Conservation (phyloP, 2,888 invertebrate genomes). For the Rhodophaea formosa region DNA sequence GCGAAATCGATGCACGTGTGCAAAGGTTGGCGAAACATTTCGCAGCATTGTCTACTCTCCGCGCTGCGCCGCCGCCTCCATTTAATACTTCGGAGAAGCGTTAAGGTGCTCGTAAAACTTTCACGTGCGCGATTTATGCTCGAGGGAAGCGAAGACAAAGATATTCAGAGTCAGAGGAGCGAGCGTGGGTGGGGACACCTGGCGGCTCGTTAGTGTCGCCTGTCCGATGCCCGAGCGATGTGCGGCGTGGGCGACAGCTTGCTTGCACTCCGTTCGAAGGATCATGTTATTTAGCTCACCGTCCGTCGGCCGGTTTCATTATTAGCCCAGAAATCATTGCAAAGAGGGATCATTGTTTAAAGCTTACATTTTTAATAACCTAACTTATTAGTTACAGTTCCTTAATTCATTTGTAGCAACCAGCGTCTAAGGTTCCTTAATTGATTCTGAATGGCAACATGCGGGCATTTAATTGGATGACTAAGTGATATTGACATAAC, state of each 20-base stretch:
- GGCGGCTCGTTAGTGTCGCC: conserved; percentile 75
- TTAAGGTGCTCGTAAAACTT: conserved; percentile 79
- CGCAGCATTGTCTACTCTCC: conserved; percentile 68
- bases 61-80: conserved; percentile 47
- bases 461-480: conserved; percentile 67
- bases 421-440: conserved; percentile 43
- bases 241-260: conserved; percentile 43
- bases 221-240: conserved; percentile 43
- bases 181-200: conserved; percentile 77
- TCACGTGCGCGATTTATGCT: conserved; percentile 76
- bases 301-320: background rate
- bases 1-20: conserved; percentile 75
- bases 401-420: background rate
- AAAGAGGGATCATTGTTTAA: background rate
- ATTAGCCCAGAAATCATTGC: background rate
- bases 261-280: conserved; percentile 25
- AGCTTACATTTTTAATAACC: conserved; percentile 2
- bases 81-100: conserved; percentile 73
- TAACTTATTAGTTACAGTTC: background rate
- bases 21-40: conserved; percentile 63
- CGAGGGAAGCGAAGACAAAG: conserved; percentile 70
- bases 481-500: conserved; percentile 60
- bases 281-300: conserved; percentile 13
- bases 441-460: conserved; percentile 59
- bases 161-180: conserved; percentile 70